phyloP scores from a whole-genome alignment of 2,113 vertebrate genomes.

The Micronycteris hirsuta region DNA sequence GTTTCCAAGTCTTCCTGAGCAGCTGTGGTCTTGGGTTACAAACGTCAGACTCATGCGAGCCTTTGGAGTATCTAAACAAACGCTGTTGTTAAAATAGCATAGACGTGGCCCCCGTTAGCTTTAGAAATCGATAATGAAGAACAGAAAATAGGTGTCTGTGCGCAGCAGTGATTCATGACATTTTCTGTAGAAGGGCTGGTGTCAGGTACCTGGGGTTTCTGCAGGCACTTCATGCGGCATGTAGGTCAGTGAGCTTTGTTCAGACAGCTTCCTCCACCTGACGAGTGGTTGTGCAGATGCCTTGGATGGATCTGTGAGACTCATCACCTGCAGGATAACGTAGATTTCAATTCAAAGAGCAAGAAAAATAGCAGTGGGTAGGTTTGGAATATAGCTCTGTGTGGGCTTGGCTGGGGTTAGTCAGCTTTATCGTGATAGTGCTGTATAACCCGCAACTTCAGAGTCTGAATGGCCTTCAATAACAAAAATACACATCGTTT shows the following conservation, averaged over 20 bases:
- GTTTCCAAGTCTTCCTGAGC: not conserved
- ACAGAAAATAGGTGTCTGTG: not conserved
- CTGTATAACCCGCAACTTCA: not conserved
- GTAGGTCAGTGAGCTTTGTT: not conserved
- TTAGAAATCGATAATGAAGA: conserved; percentile 16
- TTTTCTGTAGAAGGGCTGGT: not conserved
- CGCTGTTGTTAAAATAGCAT: not conserved
- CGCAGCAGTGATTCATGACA: not conserved
- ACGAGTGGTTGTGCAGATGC: not conserved
- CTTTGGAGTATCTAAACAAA: not conserved
- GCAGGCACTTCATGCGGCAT: not conserved
- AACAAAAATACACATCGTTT: not conserved
- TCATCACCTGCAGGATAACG: not conserved
- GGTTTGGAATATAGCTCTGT: not conserved
- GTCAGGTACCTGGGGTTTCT: not conserved
- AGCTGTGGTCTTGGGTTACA: not conserved
- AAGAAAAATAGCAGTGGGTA: not conserved
- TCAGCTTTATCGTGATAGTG: not conserved
- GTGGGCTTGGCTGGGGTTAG: not conserved
- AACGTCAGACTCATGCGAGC: not conserved
- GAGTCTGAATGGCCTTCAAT: not conserved
- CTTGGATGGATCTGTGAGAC: not conserved
- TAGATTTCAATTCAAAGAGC: not conserved
- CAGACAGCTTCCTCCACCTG: not conserved
- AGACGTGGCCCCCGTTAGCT: not conserved